Evolutionary conservation across 2,113 vertebrate genomes (phyloP).

Genomic region (Calidris pygmaea): DNA sequence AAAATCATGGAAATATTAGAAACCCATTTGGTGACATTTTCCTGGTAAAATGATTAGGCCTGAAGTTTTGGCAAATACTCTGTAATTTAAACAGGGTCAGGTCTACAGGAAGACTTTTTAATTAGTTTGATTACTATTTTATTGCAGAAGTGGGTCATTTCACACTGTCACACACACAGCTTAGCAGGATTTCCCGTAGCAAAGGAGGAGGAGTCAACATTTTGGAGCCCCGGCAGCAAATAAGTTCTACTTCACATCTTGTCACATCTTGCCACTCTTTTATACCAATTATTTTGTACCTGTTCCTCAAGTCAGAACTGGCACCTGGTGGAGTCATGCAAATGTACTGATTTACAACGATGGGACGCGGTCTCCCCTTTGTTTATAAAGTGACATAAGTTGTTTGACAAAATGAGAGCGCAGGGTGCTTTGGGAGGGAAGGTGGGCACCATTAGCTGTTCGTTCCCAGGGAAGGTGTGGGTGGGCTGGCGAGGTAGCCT

Average conservation of each 20-base stretch:
- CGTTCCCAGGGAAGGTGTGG: background rate
- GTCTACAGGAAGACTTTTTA: background rate
- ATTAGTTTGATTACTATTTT: background rate
- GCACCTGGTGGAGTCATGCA: accelerated
- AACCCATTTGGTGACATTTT: background rate
- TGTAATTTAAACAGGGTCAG: background rate
- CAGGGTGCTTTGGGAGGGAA: background rate
- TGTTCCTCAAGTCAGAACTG: background rate
- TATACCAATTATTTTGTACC: background rate
- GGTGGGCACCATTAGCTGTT: accelerated
- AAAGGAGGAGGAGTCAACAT: accelerated
- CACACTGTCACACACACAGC: accelerated
- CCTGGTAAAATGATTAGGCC: background rate
- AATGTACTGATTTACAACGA: background rate
- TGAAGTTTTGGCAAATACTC: background rate
- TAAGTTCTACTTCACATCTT: background rate
- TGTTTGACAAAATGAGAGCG: background rate
- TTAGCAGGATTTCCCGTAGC: background rate
- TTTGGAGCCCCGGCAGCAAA: background rate
- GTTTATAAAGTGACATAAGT: background rate
- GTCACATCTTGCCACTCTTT: background rate
- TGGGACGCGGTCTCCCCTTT: background rate
- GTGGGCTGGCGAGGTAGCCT: background rate
- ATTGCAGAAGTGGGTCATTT: background rate
- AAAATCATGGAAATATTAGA: background rate